A percentile compares a stretch with the other conserved stretches of the same genome.
Conservation (phyloP, 2,113 vertebrate genomes). For the Accipiter cooperii region DNA sequence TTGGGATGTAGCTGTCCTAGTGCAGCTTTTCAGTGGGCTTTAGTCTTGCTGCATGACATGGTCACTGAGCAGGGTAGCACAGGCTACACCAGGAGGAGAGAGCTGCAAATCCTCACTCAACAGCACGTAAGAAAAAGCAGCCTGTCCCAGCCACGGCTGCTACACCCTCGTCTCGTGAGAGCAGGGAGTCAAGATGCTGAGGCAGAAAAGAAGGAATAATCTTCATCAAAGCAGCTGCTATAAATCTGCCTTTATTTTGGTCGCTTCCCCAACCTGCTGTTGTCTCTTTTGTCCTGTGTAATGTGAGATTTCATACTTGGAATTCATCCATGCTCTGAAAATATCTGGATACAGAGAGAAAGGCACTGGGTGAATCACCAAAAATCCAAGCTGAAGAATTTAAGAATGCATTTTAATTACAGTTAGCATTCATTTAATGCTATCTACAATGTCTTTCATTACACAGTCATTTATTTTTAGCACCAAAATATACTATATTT, state of each 20-base stretch:
- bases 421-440: background rate
- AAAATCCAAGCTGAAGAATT: background rate
- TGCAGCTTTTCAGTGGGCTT: background rate
- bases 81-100: background rate
- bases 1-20: background rate
- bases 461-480: background rate
- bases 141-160: background rate
- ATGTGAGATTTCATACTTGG: background rate
- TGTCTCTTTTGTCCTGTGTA: background rate
- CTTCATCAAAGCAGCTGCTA: background rate
- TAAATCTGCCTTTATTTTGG: background rate
- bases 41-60: background rate
- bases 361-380: slow-evolving; percentile 8
- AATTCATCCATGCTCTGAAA: slow-evolving; percentile 22
- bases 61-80: background rate
- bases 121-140: background rate
- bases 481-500: background rate
- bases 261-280: background rate
- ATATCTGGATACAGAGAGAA: background rate
- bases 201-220: background rate
- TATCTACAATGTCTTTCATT: background rate
- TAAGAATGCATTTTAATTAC: slow-evolving; percentile 22
- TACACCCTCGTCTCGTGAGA: background rate
- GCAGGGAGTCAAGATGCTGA: background rate
- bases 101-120: background rate